Evolutionary conservation across 2,113 vertebrate species (phyloP), one percentile per base, ranked within the genome.

Genomic region (Fulmarus glacialis): DNA sequence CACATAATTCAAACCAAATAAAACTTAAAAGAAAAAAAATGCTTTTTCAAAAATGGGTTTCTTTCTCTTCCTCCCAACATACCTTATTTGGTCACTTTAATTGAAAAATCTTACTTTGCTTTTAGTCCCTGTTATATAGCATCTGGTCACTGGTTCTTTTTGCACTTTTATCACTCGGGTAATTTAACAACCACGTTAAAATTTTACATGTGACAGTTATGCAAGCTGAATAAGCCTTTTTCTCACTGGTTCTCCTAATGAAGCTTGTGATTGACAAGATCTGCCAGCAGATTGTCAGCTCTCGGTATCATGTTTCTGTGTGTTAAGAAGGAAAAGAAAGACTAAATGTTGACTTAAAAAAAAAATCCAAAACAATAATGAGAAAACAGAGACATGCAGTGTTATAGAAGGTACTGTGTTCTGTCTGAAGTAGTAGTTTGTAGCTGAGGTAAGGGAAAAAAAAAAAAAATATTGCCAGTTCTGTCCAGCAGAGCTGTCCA

Each of bases 11-110:
- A 29, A 9, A 45, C 15, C 14, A 79, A 63, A 34, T 60, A 71
- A 42, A 60, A 0, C 4, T 36, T 56, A 82, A 16, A 1, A 0
- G 30, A 34, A n/a, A n/a, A n/a, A n/a, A n/a, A n/a, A n/a, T n/a
- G 15, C 19, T 60, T 66, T 26, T 36, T 26, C 5, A 58, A 22
- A 77, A 63, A 50, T 63, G 0, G 21, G 7, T 50, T 89, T 83
- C 14, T 93, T 80, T 45, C 11, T 53, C 21, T 63, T 87, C 40
- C 2, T 91, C 9, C 5, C 34, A 56, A 9, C 12, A 17, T 68
- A 27, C 6, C 27, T 59, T 71, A 52, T 68, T 83, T 86, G 23
- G 7, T 47, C 18, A 26, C 29, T 34, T 72, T 19, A 80, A 53
- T 12, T 27, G 48, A 56, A 82, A 78, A 81, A 23, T 60, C 43